Evolutionary conservation across 1,140 invertebrate genomes (phyloP).

Genomic region (Latrodectus geometricus): DNA sequence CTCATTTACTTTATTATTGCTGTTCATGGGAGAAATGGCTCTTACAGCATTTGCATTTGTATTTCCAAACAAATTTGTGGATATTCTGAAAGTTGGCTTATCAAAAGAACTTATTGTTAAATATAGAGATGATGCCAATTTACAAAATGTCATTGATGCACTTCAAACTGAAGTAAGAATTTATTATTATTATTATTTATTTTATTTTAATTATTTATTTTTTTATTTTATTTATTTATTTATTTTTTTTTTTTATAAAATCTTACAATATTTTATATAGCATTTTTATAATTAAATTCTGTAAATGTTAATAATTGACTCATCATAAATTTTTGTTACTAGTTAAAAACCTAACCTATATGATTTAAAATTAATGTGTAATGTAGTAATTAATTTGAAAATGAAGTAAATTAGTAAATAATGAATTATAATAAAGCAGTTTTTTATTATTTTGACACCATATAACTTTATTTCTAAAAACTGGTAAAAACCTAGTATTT

Average conservation of each 20-base stretch:
- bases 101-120: conserved; percentile 90
- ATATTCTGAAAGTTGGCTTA: conserved; percentile 81
- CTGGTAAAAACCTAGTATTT: no score
- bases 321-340: no score
- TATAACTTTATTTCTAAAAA: no score
- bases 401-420: no score
- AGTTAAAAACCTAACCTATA: no score
- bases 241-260: not conserved
- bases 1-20: conserved; percentile 86
- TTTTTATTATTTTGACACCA: no score
- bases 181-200: not conserved
- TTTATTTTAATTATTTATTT: not conserved
- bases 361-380: no score
- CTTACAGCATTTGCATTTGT: conserved; percentile 91
- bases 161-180: conserved; percentile 85
- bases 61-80: conserved; percentile 88
- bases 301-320: no score
- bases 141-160: conserved; percentile 94
- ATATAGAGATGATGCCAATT: conserved; percentile 90
- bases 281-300: no score
- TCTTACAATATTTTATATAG: not conserved
- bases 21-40: conserved; percentile 90
- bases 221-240: not conserved
- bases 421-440: no score
- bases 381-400: no score